Percentiles rank a stretch among this genome's conserved stretches.
These are phyloP conservation scores for Lycodopsis pacificus DNA, from an alignment of 2,797 vertebrate genomes.

Conservation along the genomic window DNA sequence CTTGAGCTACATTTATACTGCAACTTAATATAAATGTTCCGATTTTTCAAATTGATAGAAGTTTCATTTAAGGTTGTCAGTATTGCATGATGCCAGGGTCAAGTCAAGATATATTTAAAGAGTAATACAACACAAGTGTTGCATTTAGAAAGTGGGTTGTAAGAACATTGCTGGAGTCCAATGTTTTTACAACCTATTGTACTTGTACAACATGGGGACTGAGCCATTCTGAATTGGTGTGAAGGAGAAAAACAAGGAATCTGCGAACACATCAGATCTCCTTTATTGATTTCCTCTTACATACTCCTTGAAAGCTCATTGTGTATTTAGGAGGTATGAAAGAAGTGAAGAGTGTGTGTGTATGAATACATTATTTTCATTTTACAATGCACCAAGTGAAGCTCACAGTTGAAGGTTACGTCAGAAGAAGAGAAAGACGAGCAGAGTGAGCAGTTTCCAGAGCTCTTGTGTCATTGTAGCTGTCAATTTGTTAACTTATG, in stretches of 20 bases:
- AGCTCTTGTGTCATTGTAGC: not conserved
- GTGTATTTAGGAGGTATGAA: conserved; percentile 2
- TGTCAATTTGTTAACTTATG: conserved; percentile 19
- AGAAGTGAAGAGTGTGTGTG: conserved; percentile 9
- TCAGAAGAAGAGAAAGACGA: not conserved
- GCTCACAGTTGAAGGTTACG: not conserved
- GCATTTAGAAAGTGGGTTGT: not conserved
- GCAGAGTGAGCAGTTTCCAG: not conserved
- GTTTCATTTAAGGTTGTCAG: not conserved
- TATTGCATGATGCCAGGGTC: not conserved
- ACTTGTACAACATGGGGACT: not conserved
- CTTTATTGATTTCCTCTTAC: not conserved
- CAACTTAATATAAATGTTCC: not conserved
- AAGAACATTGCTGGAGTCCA: not conserved
- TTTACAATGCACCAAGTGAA: conserved; percentile 18
- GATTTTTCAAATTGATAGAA: not conserved
- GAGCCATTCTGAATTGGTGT: not conserved
- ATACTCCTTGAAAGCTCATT: conserved; percentile 17
- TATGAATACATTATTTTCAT: conserved; percentile 10
- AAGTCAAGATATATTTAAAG: not conserved
- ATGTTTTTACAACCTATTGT: no score
- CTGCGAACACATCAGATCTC: not conserved
- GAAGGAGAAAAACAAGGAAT: not conserved
- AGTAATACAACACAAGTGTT: not conserved
- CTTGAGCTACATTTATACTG: no score